phyloP scores from a whole-genome alignment of 2,888 invertebrate species.

The Drosophila trichaetosa region DNA sequence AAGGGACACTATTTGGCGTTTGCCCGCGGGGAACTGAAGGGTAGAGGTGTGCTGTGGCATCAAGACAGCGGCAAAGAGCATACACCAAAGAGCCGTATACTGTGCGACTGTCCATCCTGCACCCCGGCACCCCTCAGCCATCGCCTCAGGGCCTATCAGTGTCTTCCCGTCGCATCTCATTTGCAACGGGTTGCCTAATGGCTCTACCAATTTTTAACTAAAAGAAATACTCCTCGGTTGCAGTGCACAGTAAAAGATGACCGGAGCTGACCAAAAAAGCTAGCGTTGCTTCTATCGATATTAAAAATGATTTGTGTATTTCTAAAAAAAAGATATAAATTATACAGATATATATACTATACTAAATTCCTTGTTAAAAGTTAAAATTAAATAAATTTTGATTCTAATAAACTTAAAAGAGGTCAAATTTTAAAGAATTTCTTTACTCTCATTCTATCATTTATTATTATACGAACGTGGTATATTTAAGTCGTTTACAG shows the following conservation, averaged over 20 bases:
- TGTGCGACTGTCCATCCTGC: conserved; percentile 16
- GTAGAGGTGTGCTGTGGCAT: conserved; percentile 23
- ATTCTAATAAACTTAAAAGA: background rate
- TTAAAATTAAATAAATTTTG: background rate
- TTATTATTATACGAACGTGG: background rate
- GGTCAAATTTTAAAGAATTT: background rate
- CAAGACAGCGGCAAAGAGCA: conserved; percentile 48
- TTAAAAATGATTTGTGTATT: background rate
- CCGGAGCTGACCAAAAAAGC: background rate
- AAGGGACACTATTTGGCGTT: conserved; percentile 57
- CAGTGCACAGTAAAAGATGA: background rate
- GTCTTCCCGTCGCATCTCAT: conserved; percentile 24
- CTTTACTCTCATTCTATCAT: background rate
- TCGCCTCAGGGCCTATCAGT: conserved; percentile 24
- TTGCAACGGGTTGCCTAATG: conserved; percentile 31
- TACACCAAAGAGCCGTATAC: conserved; percentile 28
- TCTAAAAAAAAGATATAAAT: background rate
- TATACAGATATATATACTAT: background rate
- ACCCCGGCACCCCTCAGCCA: background rate
- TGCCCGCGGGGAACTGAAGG: background rate
- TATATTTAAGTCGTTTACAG: conserved; percentile 11
- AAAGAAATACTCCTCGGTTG: background rate
- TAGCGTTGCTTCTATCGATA: background rate
- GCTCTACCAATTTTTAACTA: conserved; percentile 10
- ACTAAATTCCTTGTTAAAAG: background rate